Evolutionary conservation across 2,888 invertebrate genomes (phyloP), one percentile per base, ranked within the genome.

Genomic region (Lymantria monacha): DNA sequence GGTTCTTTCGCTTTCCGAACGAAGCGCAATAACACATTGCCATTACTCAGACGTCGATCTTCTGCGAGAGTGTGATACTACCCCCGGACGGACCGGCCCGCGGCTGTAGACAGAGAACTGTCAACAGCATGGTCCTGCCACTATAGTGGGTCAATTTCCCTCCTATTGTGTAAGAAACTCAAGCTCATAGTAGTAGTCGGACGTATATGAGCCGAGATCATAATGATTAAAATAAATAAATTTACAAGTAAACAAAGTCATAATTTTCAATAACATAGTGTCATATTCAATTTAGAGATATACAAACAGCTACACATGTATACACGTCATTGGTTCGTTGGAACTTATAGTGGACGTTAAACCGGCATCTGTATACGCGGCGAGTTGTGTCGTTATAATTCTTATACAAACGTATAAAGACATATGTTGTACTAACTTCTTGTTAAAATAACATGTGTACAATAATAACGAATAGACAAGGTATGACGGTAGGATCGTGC

Each of bases 391-490:
- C 38, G 9, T 15, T 38, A n/a, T 12, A 41, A 8, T 41, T 41
- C 15, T 8, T 7, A 9, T 41, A 9, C 38, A 37, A 31, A 48
- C 49, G 53, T 49, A 49, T 49, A 41, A 40, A 30, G n/a, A 38
- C 37, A 43, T 48, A 45, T 53, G 46, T 48, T 53, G 53, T 56
- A 56, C 48, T 44, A 46, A 49, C 40, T 61, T 53, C 0, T 15
- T 42, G 10, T 66, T 52, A 54, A 52, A 59, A 61, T 67, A 67
- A 67, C 67, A 64, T 66, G 65, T 69, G 63, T 64, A 69, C 63
- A 73, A 67, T 66, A 70, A 71, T 60, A 62, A 58, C 55, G 63
- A 69, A 69, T 69, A 70, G 71, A 73, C 71, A 72, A 69, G 65
- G 66, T 61, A 53, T 69, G 72, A 70, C 70, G 66, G 59, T 63